Evolutionary conservation across 1,140 invertebrate species (phyloP).

Genomic region (Nephila pilipes): DNA sequence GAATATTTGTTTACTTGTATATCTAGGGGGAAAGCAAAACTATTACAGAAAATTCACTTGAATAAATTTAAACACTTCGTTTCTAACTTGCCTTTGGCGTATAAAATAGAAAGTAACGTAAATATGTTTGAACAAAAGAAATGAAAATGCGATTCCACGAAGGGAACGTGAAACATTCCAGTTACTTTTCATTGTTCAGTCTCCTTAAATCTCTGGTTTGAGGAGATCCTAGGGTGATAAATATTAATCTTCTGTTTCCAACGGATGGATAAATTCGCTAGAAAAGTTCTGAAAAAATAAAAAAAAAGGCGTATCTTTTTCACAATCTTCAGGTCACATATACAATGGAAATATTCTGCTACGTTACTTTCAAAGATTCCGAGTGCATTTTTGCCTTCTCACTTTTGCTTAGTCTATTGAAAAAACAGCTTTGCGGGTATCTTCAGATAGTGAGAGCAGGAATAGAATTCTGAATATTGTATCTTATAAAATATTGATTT

Average conservation of each 20-base stretch:
- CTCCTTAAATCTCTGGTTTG: constrained; percentile 10
- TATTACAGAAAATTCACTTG: too few species aligned
- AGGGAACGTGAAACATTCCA: not conserved
- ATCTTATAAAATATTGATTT: too few species aligned
- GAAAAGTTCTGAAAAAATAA: not conserved
- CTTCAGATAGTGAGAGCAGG: not conserved
- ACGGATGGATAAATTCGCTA: not conserved
- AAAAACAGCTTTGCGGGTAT: not conserved
- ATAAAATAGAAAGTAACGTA: not conserved
- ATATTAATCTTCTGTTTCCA: constrained; percentile 18
- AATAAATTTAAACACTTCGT: too few species aligned
- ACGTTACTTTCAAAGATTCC: not conserved
- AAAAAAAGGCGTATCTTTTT: not conserved
- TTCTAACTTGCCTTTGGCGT: not conserved
- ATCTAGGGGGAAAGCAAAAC: too few species aligned
- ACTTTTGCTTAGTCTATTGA: too few species aligned
- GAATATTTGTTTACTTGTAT: too few species aligned
- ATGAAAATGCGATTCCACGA: not conserved
- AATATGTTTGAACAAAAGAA: constrained; percentile 51
- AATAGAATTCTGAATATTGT: not conserved
- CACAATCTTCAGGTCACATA: not conserved
- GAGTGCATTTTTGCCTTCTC: not conserved
- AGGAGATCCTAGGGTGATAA: not conserved
- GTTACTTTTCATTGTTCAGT: not conserved
- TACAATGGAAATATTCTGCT: not conserved